Conservation (phyloP, 2,113 vertebrate species). For the Canis aureus region DNA sequence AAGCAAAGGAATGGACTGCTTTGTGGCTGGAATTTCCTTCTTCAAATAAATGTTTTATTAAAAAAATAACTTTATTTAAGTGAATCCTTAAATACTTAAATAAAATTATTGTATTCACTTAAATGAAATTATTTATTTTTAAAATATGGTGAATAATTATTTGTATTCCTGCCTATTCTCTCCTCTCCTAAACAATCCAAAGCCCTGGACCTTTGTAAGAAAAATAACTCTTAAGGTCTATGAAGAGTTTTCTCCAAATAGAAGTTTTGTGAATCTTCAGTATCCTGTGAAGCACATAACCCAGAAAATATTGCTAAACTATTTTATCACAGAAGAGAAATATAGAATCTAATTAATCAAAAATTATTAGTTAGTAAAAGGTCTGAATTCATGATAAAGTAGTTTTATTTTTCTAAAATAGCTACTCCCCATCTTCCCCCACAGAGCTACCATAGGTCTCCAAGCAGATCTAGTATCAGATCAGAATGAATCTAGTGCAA, state of each 20-base stretch:
- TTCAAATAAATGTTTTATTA: background rate
- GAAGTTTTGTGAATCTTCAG: background rate
- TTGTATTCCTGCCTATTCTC: background rate
- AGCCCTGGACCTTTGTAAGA: background rate
- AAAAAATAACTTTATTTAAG: background rate
- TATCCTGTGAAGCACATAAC: background rate
- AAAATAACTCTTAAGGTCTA: background rate
- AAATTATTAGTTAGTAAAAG: background rate
- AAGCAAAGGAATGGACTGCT: background rate
- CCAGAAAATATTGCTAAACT: background rate
- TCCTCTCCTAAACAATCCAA: constrained; percentile 26
- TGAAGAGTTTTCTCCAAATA: constrained; percentile 1
- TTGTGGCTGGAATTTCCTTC: background rate
- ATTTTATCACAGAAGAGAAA: constrained; percentile 2
- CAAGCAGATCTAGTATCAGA: background rate
- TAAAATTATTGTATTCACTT: background rate
- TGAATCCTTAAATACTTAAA: background rate
- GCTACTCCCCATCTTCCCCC: background rate
- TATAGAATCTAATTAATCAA: background rate
- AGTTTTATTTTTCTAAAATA: background rate
- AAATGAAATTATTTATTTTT: constrained; percentile 22
- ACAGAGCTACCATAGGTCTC: background rate
- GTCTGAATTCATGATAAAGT: background rate
- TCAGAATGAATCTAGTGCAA: constrained; percentile 66
- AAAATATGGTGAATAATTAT: background rate